Conservation (phyloP, 1,140 invertebrate genomes). For the Saxidomus purpurata region DNA sequence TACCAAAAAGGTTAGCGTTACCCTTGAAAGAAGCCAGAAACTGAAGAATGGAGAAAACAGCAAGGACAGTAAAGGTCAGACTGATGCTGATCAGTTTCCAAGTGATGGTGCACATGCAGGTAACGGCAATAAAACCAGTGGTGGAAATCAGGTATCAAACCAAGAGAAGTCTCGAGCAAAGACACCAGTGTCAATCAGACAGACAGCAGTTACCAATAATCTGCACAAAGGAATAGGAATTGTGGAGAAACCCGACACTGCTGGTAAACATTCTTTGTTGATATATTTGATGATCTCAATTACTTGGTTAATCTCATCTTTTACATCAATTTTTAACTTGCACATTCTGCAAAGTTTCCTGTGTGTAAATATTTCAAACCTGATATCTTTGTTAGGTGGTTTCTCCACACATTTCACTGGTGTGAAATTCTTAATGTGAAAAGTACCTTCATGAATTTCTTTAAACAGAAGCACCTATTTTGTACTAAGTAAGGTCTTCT, state of each 20-base stretch:
- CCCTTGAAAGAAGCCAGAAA: background rate
- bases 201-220: background rate
- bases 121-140: background rate
- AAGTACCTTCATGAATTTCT: too few relatives aligned
- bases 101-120: background rate
- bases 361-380: too few relatives aligned
- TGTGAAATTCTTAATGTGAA: too few relatives aligned
- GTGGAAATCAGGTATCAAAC: background rate
- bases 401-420: too few relatives aligned
- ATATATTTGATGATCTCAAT: too few relatives aligned
- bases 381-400: too few relatives aligned
- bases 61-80: slow-evolving; percentile 22
- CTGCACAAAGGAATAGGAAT: slow-evolving; percentile 31
- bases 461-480: too few relatives aligned
- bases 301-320: too few relatives aligned
- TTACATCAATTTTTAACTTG: too few relatives aligned
- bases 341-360: too few relatives aligned
- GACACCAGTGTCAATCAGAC: background rate
- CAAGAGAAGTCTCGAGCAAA: background rate
- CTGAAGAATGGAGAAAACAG: background rate
- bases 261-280: slow-evolving; percentile 5
- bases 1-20: background rate
- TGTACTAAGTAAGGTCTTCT: too few relatives aligned
- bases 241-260: background rate
- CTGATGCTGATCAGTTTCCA: slow-evolving; percentile 42